Evolutionary conservation across 1,140 invertebrate genomes (phyloP), one percentile per base, ranked within the genome.

Genomic region (Drosophila baimaii): DNA sequence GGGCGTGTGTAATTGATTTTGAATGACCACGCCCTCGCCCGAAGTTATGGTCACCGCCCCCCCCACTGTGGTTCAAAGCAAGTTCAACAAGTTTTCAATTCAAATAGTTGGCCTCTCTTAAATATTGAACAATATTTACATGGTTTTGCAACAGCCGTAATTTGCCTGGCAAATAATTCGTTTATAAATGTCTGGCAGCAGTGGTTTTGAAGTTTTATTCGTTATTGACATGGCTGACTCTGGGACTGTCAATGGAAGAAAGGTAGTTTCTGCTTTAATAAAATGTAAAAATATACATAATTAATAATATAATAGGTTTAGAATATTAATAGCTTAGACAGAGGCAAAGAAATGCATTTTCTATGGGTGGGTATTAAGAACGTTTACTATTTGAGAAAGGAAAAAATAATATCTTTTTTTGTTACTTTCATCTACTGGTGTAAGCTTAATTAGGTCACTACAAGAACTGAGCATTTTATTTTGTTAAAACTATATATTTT

Each of bases 1-100:
- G 69, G 82, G 82, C 65, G 83, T 82, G 62, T 75, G 57, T 88
- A 86, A 86, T 88, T 88, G 79, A 79, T 88, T 65, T 81, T 65
- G 65, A 62, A 66, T 75, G 41, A 66, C 46, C 73, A 84, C 82
- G 78, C 81, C 81, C 43, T 19, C 46, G 21, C 44, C 63, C 31
- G 17, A 27, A 72, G 68, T 58, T 70, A 57, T 55, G 65, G 51
- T 33, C 29, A 17, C 39, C 39, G 39, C 54, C 52, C 39, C 39
- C 33, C 54, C 52, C 59, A 46, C 31, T 21, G 8, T 25, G 35
- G 23, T 37, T 19, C 54, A 47, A 29, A 19, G 41, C 19, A 21
- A 47, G 52, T 51, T 63, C 70, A 83, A 82, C 79, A 81, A 85
- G 75, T 85, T 72, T 69, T 77, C 39, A 72, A 76, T 71, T 88